These are phyloP conservation scores for Semotilus atromaculatus DNA, from an alignment of 2,797 vertebrate genomes.

Conservation along the genomic window DNA sequence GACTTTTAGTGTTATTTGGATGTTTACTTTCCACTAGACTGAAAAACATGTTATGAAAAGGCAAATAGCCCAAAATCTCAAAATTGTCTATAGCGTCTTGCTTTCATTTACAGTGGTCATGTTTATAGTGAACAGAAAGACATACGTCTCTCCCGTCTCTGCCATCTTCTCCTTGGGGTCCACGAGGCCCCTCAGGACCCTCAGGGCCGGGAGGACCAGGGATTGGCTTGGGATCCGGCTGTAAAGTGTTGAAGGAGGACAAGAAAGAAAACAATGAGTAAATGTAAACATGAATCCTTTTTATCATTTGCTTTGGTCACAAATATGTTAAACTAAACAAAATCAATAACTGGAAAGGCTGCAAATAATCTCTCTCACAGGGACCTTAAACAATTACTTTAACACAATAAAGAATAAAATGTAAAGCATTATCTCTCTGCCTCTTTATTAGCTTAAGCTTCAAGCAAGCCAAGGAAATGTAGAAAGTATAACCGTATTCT, in stretches of 20 bases:
- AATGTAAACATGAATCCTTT: neutral
- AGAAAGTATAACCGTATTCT: neutral
- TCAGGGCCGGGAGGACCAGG: constrained; percentile 76
- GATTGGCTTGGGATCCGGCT: constrained; percentile 78
- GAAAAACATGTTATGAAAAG: neutral
- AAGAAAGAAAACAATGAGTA: constrained; percentile 34
- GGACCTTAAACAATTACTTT: neutral
- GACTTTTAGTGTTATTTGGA: too few species aligned
- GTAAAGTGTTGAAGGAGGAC: constrained; percentile 38
- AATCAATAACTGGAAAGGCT: neutral
- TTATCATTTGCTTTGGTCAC: constrained; percentile 6
- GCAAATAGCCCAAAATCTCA: neutral
- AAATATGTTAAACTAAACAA: neutral
- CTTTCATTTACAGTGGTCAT: neutral
- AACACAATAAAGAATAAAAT: neutral
- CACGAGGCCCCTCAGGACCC: constrained; percentile 77
- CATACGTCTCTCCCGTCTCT: constrained; percentile 82
- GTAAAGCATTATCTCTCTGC: neutral
- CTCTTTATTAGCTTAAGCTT: neutral
- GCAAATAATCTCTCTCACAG: neutral
- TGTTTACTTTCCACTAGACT: neutral
- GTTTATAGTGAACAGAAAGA: neutral
- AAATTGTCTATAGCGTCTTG: neutral
- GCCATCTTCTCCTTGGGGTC: constrained; percentile 77
- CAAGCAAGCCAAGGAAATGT: neutral